A percentile compares a stretch with the other conserved stretches of the same genome.
These are phyloP conservation scores for Coilia nasus DNA, from an alignment of 2,797 vertebrate species.

Conservation along the genomic window DNA sequence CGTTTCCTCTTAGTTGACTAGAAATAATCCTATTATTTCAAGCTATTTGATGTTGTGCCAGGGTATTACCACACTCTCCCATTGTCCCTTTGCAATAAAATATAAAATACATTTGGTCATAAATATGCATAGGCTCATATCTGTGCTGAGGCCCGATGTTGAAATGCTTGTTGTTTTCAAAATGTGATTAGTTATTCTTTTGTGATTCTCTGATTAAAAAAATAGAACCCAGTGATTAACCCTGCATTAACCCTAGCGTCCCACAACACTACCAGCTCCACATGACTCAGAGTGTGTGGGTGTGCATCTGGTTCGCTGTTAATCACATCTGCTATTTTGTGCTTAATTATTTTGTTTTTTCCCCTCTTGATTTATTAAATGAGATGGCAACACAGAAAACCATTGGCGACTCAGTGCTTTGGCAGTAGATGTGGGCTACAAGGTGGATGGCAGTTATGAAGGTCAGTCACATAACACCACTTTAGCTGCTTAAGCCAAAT, in stretches of 20 bases:
- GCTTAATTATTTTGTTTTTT: conserved; percentile 16
- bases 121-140: conserved; percentile 25
- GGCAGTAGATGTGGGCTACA: not conserved
- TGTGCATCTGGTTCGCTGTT: conserved; percentile 20
- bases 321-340: conserved; percentile 23
- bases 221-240: conserved; percentile 19
- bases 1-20: conserved; percentile 15
- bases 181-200: conserved; percentile 23
- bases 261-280: not conserved
- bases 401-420: not conserved
- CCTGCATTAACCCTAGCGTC: conserved; percentile 20
- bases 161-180: conserved; percentile 20
- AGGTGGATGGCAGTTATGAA: not conserved
- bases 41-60: conserved; percentile 19
- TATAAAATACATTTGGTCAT: conserved; percentile 14
- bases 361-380: conserved; percentile 2
- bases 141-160: not conserved
- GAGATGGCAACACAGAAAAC: not conserved
- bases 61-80: not conserved
- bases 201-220: conserved; percentile 26
- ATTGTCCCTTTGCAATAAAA: conserved; percentile 26
- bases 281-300: conserved; percentile 18
- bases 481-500: not conserved
- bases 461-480: not conserved
- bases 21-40: conserved; percentile 24